These are phyloP conservation scores for Chaetogeoica ovagalla DNA, from an alignment of 2,888 invertebrate species.

Conservation along the genomic window DNA sequence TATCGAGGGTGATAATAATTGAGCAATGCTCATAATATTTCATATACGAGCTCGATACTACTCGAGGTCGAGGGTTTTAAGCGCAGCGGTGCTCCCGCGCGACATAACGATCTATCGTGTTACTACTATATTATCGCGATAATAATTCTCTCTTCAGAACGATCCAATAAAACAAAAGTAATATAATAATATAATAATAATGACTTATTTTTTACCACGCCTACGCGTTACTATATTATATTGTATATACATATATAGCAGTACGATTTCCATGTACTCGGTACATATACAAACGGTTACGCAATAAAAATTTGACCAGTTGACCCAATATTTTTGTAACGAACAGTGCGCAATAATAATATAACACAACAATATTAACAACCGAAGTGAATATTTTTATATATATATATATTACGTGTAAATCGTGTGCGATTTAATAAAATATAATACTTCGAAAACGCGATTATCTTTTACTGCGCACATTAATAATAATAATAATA, in stretches of 20 bases:
- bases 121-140: background rate
- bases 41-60: background rate
- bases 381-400: no score
- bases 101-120: slow-evolving; percentile 27
- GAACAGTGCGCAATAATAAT: no score
- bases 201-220: slow-evolving; percentile 1
- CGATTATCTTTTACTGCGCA: no score
- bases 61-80: slow-evolving; percentile 5
- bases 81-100: slow-evolving; percentile 19
- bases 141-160: background rate
- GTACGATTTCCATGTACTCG: background rate
- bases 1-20: background rate
- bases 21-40: background rate
- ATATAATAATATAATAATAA: background rate
- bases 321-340: no score
- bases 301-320: slow-evolving; percentile 1
- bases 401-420: no score
- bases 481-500: no score
- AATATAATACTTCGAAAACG: no score
- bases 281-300: background rate
- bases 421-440: no score
- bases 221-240: background rate
- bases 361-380: no score
- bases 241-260: background rate
- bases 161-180: slow-evolving; percentile 30